A percentile compares a stretch with the other conserved stretches of the same genome.
Conservation (phyloP, 2,797 vertebrate genomes). For the Pelobates cultripes region DNA sequence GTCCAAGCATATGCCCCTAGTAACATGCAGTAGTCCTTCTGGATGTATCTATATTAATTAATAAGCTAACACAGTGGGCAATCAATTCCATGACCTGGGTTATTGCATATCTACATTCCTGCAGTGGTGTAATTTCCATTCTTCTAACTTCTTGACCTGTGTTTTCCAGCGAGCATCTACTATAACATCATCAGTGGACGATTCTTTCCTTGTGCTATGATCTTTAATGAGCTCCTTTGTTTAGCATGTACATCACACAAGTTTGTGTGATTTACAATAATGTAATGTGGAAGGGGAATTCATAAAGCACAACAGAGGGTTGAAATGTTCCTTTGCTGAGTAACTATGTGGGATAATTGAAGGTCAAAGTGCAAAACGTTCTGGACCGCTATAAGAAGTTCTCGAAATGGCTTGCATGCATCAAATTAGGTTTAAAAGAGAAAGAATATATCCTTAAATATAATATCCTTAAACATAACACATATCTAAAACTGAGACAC, state of each 20-base stretch:
- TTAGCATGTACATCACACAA: slow-evolving; percentile 21
- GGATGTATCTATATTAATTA: no score
- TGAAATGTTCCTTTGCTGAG: slow-evolving; percentile 49
- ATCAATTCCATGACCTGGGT: neutral
- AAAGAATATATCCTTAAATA: no score
- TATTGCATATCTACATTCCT: slow-evolving; percentile 19
- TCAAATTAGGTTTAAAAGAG: no score
- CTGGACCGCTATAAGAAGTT: slow-evolving; percentile 14
- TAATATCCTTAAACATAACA: no score
- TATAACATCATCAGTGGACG: slow-evolving; percentile 34
- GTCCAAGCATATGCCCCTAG: no score
- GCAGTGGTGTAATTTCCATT: slow-evolving; percentile 29
- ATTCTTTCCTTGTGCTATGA: slow-evolving; percentile 2
- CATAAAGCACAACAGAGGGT: slow-evolving; percentile 23
- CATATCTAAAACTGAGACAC: no score
- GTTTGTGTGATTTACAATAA: slow-evolving; percentile 43
- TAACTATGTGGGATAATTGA: slow-evolving; percentile 51
- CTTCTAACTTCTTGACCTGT: slow-evolving; percentile 28
- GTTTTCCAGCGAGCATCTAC: slow-evolving; percentile 21
- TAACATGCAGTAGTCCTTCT: no score
- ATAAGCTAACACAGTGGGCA: neutral
- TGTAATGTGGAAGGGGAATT: slow-evolving; percentile 40
- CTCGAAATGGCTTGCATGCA: no score
- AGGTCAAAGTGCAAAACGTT: slow-evolving; percentile 29
- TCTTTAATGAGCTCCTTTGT: slow-evolving; percentile 46